Conservation (phyloP, 2,113 vertebrate species). For the Rhombomys opimus region DNA sequence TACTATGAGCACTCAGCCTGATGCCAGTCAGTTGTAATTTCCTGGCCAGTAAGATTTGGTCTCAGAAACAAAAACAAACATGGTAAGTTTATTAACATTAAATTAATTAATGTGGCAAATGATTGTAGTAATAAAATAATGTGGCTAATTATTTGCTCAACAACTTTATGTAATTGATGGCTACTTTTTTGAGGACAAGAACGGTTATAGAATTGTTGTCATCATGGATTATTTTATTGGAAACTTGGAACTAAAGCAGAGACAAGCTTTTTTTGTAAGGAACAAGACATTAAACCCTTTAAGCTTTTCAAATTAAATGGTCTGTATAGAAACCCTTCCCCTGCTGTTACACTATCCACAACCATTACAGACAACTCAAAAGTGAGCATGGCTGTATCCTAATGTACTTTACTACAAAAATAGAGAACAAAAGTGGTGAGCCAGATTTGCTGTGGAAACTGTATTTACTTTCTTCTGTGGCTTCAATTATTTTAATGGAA, state of each 20-base stretch:
- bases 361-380: background rate
- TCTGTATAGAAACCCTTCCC: background rate
- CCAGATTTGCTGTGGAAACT: background rate
- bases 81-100: background rate
- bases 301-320: background rate
- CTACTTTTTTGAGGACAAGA: background rate
- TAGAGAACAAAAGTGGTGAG: background rate
- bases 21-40: background rate
- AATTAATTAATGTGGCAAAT: background rate
- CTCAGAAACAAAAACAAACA: background rate
- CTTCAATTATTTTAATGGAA: background rate
- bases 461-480: background rate
- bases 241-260: background rate
- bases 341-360: background rate
- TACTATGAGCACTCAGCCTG: background rate
- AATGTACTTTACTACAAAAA: slow-evolving; percentile 25
- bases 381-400: background rate
- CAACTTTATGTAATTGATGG: background rate
- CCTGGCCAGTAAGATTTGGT: background rate
- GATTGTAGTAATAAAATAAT: background rate
- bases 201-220: background rate
- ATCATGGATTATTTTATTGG: background rate
- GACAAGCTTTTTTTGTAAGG: background rate
- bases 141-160: background rate
- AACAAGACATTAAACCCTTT: background rate